Conservation (phyloP, 2,888 invertebrate species). For the Watsonalla cultraria region DNA sequence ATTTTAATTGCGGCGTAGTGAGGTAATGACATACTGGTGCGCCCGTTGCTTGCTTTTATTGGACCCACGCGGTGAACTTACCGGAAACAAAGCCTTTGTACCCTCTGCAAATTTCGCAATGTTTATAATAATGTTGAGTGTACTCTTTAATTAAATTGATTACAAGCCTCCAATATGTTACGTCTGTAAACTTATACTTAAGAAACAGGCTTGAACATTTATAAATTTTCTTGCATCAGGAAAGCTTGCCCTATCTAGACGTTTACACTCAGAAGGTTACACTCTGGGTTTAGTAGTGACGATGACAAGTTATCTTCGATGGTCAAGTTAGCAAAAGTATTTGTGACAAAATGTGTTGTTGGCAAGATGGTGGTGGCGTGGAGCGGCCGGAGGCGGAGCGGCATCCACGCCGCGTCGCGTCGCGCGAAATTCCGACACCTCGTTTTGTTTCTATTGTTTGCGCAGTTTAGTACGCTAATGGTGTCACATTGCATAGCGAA, state of each 20-base stretch:
- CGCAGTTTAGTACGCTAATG: conserved; percentile 57
- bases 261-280: no score
- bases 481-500: conserved; percentile 71
- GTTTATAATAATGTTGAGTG: conserved; percentile 3
- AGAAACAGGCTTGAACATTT: not conserved
- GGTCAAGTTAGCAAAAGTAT: not conserved
- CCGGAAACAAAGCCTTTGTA: conserved; percentile 35
- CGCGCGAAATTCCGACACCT: conserved; percentile 58
- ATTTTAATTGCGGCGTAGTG: conserved; percentile 59
- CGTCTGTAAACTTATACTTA: no score
- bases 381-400: conserved; percentile 2
- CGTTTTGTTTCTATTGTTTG: conserved; percentile 59
- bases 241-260: no score
- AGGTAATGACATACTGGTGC: conserved; percentile 49
- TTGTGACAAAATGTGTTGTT: conserved; percentile 1
- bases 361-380: not conserved
- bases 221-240: no score
- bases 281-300: conserved; percentile 1
- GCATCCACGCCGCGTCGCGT: conserved; percentile 19
- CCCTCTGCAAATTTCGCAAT: conserved; percentile 4
- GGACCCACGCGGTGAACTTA: conserved; percentile 21
- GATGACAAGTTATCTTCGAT: conserved; percentile 2
- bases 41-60: conserved; percentile 29
- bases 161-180: not conserved
- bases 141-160: not conserved